A percentile compares a stretch with the other conserved stretches of the same genome.
Conservation (phyloP, 2,888 invertebrate species). For the Spisula solida region DNA sequence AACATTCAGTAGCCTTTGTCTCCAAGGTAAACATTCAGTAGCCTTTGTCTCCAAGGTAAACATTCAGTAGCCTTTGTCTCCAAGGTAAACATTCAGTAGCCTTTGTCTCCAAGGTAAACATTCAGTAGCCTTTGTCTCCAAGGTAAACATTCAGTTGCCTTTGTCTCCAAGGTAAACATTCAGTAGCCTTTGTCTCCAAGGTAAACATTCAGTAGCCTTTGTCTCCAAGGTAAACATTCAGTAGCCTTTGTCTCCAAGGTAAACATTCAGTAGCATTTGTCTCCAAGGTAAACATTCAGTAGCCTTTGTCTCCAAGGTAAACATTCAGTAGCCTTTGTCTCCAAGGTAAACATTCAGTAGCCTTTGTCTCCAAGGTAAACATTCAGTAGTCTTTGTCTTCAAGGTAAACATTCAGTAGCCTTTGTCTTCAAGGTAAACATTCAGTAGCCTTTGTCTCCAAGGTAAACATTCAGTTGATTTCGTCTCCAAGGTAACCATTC, state of each 20-base stretch:
- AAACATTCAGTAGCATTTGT: too few species aligned
- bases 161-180: conserved; percentile 81
- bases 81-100: conserved; percentile 76
- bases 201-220: conserved; percentile 74
- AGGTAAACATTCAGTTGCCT: conserved; percentile 78
- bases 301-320: conserved; percentile 85
- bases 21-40: conserved; percentile 80
- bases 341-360: conserved; percentile 82
- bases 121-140: conserved; percentile 84
- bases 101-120: too few species aligned
- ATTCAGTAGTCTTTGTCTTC: too few species aligned
- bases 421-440: conserved; percentile 84
- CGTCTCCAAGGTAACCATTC: conserved; percentile 81
- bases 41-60: too few species aligned
- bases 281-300: conserved; percentile 83
- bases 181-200: conserved; percentile 84
- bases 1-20: conserved; percentile 84
- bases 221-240: conserved; percentile 82
- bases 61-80: conserved; percentile 85
- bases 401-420: conserved; percentile 82
- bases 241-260: conserved; percentile 85
- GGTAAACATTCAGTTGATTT: conserved; percentile 83
- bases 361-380: conserved; percentile 84
- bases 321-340: too few species aligned
- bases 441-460: too few species aligned